Evolutionary conservation across 2,888 invertebrate species (phyloP).

Genomic region (Himalopsyche kuldschensis): DNA sequence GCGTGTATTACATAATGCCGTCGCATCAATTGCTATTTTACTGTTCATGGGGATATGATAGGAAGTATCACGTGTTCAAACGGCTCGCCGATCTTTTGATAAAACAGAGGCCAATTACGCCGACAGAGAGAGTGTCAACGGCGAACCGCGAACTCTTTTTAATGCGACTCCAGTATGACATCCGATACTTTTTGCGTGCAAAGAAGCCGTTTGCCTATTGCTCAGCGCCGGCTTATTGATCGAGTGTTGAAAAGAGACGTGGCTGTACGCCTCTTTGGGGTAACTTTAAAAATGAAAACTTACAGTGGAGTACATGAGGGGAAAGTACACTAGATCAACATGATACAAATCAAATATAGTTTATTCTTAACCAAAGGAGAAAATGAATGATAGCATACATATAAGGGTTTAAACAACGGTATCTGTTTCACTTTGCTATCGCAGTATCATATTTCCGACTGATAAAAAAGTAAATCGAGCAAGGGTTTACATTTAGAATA

Average conservation of each 20-base stretch:
- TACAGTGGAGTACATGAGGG: background rate
- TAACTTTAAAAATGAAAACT: background rate
- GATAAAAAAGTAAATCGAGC: no score
- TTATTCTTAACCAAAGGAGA: no score
- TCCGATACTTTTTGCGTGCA: conserved; percentile 39
- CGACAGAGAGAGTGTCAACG: conserved; percentile 10
- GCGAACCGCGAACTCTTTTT: conserved; percentile 22
- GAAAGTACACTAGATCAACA: background rate
- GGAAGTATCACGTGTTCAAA: conserved; percentile 62
- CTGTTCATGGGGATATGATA: conserved; percentile 43
- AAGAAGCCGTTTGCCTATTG: conserved; percentile 23
- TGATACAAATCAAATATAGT: no score
- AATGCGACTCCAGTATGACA: conserved; percentile 17
- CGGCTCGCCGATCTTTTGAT: conserved; percentile 49
- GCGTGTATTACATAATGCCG: conserved; percentile 4
- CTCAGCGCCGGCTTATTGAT: conserved; percentile 4
- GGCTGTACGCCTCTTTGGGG: conserved; percentile 18
- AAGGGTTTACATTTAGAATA: no score
- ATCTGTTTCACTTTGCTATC: no score
- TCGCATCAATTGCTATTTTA: conserved; percentile 25
- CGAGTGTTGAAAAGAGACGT: conserved; percentile 37
- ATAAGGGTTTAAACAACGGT: no score
- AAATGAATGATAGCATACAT: no score
- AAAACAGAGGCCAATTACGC: conserved; percentile 12
- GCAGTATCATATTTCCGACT: no score